These are phyloP conservation scores for Diorhabda elongata DNA, from an alignment of 1,140 invertebrate species.

Conservation along the genomic window DNA sequence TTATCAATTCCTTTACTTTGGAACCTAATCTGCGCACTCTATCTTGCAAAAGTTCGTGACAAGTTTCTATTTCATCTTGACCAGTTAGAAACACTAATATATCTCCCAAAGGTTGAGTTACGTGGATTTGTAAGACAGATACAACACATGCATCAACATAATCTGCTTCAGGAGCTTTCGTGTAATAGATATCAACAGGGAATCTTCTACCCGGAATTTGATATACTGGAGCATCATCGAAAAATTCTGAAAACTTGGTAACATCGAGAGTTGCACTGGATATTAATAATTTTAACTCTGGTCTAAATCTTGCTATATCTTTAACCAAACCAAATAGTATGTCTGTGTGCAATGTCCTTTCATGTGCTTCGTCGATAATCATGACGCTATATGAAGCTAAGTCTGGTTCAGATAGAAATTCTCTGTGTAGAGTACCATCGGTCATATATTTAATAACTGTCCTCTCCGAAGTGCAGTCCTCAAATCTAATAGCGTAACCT, in stretches of 20 bases:
- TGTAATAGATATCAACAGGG: conserved; percentile 97
- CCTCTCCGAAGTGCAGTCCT: conserved; percentile 95
- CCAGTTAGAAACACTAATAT: conserved; percentile 96
- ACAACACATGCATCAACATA: conserved; percentile 97
- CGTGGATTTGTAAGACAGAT: conserved; percentile 95
- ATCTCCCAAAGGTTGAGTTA: conserved; percentile 92
- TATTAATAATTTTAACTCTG: conserved; percentile 93
- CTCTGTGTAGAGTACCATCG: conserved; percentile 95
- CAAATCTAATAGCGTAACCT: conserved; percentile 98
- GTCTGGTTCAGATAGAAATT: conserved; percentile 97
- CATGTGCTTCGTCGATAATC: conserved; percentile 99
- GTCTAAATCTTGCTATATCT: conserved; percentile 92
- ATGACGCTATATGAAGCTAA: conserved; percentile 92
- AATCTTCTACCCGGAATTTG: conserved; percentile 86
- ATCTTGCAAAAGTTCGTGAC: conserved; percentile 89
- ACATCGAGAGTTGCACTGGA: conserved; percentile 98
- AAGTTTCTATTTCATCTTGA: conserved; percentile 94
- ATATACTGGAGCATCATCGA: conserved; percentile 98
- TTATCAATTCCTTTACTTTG: conserved; percentile 88
- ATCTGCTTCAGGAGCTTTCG: conserved; percentile 97
- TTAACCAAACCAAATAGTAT: conserved; percentile 98
- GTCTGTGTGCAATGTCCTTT: conserved; percentile 96
- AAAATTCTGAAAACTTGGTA: conserved; percentile 97
- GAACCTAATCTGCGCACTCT: conserved; percentile 84
- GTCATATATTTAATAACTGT: conserved; percentile 99